Conservation (phyloP, 2,113 vertebrate species). For the Crotalus helleri region DNA sequence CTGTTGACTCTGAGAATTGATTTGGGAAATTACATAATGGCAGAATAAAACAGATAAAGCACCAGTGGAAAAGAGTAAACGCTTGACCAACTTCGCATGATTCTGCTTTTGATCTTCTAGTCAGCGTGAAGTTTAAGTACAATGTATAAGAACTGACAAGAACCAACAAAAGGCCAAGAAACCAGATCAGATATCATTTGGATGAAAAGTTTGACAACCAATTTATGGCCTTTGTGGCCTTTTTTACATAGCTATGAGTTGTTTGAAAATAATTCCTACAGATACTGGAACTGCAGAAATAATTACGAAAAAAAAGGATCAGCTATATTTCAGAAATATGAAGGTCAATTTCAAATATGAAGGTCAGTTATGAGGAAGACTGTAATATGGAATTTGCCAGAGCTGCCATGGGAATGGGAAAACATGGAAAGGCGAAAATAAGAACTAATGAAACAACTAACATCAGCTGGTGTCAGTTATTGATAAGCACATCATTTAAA, state of each 20-base stretch:
- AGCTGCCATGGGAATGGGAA: neutral
- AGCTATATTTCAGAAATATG: neutral
- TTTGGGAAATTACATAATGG: slow-evolving; percentile 53
- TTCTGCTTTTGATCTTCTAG: slow-evolving; percentile 26
- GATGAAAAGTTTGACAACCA: slow-evolving; percentile 53
- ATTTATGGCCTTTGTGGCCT: neutral
- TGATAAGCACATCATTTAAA: neutral
- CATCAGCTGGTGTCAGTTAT: neutral
- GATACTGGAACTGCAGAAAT: neutral
- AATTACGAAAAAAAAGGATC: neutral
- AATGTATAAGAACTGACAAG: slow-evolving; percentile 40
- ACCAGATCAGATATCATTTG: slow-evolving; percentile 31
- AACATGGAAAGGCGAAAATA: neutral
- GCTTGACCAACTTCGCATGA: slow-evolving; percentile 49
- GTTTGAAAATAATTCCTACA: neutral
- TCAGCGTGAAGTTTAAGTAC: slow-evolving; percentile 44
- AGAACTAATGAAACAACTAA: neutral
- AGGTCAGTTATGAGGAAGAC: neutral
- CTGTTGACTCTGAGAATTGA: slow-evolving; percentile 54
- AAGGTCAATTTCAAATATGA: neutral
- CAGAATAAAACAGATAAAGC: slow-evolving; percentile 45
- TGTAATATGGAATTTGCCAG: neutral
- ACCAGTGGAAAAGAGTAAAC: slow-evolving; percentile 38
- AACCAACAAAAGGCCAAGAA: slow-evolving; percentile 50
- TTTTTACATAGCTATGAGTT: neutral